phyloP scores from a whole-genome alignment of 64 coral and sea anemone species.

The Orbicella faveolata region DNA sequence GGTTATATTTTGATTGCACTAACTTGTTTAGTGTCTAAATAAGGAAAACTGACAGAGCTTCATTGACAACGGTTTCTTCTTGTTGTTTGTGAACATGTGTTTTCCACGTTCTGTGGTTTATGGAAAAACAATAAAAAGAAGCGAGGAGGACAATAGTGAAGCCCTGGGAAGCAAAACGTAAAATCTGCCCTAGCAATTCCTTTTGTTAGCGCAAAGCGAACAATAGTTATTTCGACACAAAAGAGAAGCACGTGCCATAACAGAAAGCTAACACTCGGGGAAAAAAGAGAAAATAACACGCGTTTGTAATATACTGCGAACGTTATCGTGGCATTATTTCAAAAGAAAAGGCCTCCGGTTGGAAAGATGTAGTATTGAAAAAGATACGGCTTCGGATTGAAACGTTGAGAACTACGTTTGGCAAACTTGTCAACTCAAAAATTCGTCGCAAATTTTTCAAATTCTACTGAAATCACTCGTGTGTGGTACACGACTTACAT shows the following conservation, averaged over 20 bases:
- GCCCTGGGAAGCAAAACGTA: not conserved
- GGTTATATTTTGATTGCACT: not conserved
- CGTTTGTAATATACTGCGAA: not conserved
- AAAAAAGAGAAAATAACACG: not conserved
- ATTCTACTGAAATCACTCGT: not conserved
- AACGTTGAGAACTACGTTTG: not conserved
- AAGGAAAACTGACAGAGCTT: not conserved
- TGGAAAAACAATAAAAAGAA: not conserved
- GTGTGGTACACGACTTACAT: not conserved
- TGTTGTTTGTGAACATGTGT: not conserved
- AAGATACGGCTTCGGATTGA: not conserved
- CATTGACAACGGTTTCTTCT: not conserved
- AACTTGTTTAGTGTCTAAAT: not conserved
- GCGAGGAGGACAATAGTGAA: not conserved
- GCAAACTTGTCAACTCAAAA: not conserved
- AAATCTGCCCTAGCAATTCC: not conserved
- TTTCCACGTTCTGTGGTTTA: not conserved
- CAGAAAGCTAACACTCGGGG: not conserved
- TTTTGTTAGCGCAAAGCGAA: conserved; percentile 19
- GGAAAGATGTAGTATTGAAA: not conserved
- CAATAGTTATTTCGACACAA: conserved; percentile 22
- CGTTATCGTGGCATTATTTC: not conserved
- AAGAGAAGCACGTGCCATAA: conserved; percentile 39
- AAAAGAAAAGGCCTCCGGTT: not conserved
- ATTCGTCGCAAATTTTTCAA: not conserved